Conservation (phyloP, 2,888 invertebrate species). For the Caenorhabditis macrosperma region DNA sequence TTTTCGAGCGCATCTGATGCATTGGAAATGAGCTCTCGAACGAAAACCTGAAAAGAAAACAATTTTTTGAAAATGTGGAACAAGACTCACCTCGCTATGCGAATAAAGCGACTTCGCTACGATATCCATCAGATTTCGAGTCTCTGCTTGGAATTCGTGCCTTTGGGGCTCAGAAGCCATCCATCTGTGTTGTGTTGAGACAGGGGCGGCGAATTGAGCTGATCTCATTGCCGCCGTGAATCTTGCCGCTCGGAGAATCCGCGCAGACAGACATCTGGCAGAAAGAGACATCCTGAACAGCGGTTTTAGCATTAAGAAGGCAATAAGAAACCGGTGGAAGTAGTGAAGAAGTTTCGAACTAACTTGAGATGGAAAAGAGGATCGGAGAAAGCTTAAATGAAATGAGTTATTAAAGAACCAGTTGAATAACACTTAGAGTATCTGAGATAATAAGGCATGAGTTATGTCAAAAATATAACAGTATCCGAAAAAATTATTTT, state of each 20-base stretch:
- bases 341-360: neutral
- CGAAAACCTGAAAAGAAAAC: constrained; percentile 86
- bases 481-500: neutral
- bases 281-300: constrained; percentile 17
- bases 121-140: constrained; percentile 93
- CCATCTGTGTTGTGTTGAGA: constrained; percentile 25
- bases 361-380: neutral
- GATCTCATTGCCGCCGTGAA: constrained; percentile 10
- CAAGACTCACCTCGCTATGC: constrained; percentile 89
- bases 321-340: neutral
- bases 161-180: constrained; percentile 81
- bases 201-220: constrained; percentile 9
- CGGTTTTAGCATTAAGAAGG: neutral
- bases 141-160: constrained; percentile 97
- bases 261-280: constrained; percentile 2
- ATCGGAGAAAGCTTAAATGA: neutral
- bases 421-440: neutral
- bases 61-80: no score
- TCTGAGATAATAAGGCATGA: constrained; percentile 1
- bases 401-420: neutral
- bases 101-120: constrained; percentile 97
- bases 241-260: constrained; percentile 1
- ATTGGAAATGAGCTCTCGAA: constrained; percentile 95
- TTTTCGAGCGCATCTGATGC: constrained; percentile 97
- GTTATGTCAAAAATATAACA: neutral